A percentile compares a stretch with the other conserved stretches of the same genome.
These are phyloP conservation scores for Hemaris fuciformis DNA, from an alignment of 2,888 invertebrate species.

Conservation along the genomic window DNA sequence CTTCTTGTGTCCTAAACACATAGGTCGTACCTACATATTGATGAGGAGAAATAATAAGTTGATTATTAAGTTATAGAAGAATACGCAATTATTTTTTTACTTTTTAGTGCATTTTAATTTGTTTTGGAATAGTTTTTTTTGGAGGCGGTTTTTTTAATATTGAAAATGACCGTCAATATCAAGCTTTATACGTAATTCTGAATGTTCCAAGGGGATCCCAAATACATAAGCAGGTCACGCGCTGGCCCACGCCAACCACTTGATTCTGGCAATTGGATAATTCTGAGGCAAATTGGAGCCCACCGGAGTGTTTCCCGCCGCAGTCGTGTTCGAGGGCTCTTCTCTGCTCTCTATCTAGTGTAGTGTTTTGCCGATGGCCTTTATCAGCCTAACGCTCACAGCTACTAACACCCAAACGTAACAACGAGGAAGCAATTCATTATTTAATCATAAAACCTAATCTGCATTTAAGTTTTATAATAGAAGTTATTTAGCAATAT, in stretches of 20 bases:
- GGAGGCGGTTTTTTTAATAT: too few species aligned
- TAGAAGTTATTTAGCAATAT: neutral
- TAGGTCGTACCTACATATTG: too few species aligned
- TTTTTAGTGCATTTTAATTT: too few species aligned
- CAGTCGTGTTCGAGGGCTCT: constrained; percentile 65
- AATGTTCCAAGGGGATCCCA: constrained; percentile 28
- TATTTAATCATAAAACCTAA: neutral
- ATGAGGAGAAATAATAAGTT: too few species aligned
- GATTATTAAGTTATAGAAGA: too few species aligned
- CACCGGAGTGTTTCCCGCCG: constrained; percentile 69
- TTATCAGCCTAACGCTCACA: constrained; percentile 46
- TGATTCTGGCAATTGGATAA: constrained; percentile 76
- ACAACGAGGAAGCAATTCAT: neutral
- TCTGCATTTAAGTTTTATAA: neutral
- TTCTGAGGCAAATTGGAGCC: constrained; percentile 73
- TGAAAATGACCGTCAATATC: neutral
- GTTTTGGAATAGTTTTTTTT: too few species aligned
- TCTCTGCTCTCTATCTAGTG: constrained; percentile 46
- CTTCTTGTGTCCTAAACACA: too few species aligned
- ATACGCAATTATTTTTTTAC: too few species aligned
- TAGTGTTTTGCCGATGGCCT: constrained; percentile 55
- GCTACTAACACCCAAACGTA: neutral
- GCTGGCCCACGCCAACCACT: constrained; percentile 79
- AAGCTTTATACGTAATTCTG: neutral
- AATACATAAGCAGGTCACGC: constrained; percentile 69